These are phyloP conservation scores for Drosophila gaucha DNA, from an alignment of 2,888 invertebrate genomes.

Conservation along the genomic window DNA sequence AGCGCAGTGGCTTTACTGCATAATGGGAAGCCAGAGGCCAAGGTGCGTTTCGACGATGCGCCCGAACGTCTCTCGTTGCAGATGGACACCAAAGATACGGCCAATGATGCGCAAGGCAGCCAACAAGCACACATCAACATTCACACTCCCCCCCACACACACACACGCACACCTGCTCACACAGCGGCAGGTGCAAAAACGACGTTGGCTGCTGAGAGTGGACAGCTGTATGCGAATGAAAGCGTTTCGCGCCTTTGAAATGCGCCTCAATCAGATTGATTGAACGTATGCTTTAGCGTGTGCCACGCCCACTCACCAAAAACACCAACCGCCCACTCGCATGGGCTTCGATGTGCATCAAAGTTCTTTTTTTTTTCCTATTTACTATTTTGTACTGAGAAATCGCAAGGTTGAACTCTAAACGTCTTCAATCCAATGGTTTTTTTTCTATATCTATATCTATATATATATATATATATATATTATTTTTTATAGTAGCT, in stretches of 20 bases:
- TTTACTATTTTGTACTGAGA: slow-evolving; percentile 2
- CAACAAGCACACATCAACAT: neutral
- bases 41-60: slow-evolving; percentile 61
- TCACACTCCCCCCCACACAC: neutral
- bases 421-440: slow-evolving; percentile 18
- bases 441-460: neutral
- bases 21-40: slow-evolving; percentile 33
- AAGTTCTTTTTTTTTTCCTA: neutral
- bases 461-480: neutral
- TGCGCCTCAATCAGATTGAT: slow-evolving; percentile 1
- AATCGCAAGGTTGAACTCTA: neutral
- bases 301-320: slow-evolving; percentile 14
- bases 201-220: too few relatives aligned
- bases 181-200: too few relatives aligned
- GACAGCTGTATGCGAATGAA: slow-evolving; percentile 76
- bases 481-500: slow-evolving; percentile 5
- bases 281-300: neutral
- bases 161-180: neutral
- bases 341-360: neutral
- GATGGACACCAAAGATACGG: slow-evolving; percentile 37
- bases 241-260: slow-evolving; percentile 75
- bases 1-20: neutral
- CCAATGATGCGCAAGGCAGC: too few relatives aligned
- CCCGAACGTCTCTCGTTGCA: slow-evolving; percentile 37
- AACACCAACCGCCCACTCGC: neutral